Base-by-base conservation (phyloP, 53 echinoderm and acorn worm species). In the Henricia sp. region DNA sequence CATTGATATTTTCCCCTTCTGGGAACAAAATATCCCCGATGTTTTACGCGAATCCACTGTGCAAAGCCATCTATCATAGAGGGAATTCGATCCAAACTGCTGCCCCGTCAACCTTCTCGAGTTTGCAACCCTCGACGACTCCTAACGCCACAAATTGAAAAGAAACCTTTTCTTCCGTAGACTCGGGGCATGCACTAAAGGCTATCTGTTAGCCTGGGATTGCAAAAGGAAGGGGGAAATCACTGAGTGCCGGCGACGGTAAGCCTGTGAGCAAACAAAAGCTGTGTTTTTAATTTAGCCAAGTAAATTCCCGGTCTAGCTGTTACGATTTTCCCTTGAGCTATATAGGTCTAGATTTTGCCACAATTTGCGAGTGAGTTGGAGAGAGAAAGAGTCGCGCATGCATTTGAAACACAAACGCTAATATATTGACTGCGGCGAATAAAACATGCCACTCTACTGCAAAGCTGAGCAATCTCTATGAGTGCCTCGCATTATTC, bases 271-370 rank as follows among this genome's bases (percentile, higher is more conserved):
- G 76, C 76, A 35, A 55, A 33, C 44, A 35, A 67, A 3, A 24
- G 13, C 28, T 52, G 62, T 75, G 62, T 42, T 58, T 77, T 58
- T 77, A 80, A 63, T 80, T 46, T 80, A 62, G 26, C 62, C 62
- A 64, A 80, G 80, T 64, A 80, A 80, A 64, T 80, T 46, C 17
- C 50, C 70, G 43, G 51, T 43, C 34, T 17, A 29, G 62, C 28
- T 40, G 27, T 28, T 25, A 28, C 44, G 71, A 42, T 32, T 43
- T 52, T 30, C 54, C 14, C 21, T 14, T 21, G 54, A 33, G 29
- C 23, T 10, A 52, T 20, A 73, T 52, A 46, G 11, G 16, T 37
- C 72, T 11, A 16, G 16, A 2, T 65, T 34, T 11, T 64, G 2
- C 32, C 64, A 19, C n/a, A 11, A 20, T 64, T 36, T 28, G 33